Percentiles rank a stretch among this genome's conserved stretches.
phyloP scores from a whole-genome alignment of 2,888 invertebrate species.

The Phaonia tiefii region DNA sequence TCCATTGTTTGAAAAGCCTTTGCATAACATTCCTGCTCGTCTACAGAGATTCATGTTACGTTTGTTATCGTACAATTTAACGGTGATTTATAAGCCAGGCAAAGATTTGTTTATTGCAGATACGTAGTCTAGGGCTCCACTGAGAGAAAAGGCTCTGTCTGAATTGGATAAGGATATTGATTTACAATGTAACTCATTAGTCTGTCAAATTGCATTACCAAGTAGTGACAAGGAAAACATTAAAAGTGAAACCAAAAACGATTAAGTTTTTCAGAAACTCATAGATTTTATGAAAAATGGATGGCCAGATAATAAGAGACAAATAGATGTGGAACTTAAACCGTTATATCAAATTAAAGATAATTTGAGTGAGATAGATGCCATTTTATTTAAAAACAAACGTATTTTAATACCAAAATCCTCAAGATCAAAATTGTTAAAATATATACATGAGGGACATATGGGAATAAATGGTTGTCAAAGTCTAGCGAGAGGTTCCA shows the following conservation, averaged over 20 bases:
- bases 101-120: conserved; percentile 9
- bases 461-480: conserved; percentile 51
- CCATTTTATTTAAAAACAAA: conserved; percentile 23
- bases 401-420: conserved; percentile 47
- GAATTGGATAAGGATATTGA: conserved; percentile 21
- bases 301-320: conserved; percentile 30
- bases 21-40: conserved; percentile 16
- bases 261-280: conserved; percentile 11
- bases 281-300: not conserved
- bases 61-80: conserved; percentile 20
- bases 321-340: no score
- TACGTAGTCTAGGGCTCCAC: conserved; percentile 19
- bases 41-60: conserved; percentile 28
- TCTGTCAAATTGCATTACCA: conserved; percentile 2
- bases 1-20: conserved; percentile 19
- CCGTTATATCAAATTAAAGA: conserved; percentile 34
- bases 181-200: conserved; percentile 24
- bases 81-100: not conserved
- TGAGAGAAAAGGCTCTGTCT: not conserved
- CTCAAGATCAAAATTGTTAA: conserved; percentile 38
- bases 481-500: conserved; percentile 44
- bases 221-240: not conserved
- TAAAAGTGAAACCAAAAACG: not conserved
- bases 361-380: conserved; percentile 16
- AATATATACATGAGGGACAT: conserved; percentile 55